Conservation (phyloP, 2,888 invertebrate species). For the Venusia cambrica region DNA sequence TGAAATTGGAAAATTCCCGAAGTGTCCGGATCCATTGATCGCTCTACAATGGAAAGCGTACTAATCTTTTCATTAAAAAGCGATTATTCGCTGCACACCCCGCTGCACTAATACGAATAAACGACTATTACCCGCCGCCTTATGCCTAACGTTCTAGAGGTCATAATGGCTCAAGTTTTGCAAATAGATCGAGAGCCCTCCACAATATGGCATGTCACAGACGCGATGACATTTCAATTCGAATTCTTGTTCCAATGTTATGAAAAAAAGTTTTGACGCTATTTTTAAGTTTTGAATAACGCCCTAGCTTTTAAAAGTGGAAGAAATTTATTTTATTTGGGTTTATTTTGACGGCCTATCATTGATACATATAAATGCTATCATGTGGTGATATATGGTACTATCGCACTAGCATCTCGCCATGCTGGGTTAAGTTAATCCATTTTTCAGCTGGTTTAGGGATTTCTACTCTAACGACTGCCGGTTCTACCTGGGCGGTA, state of each 20-base stretch:
- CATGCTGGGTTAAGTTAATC: too few relatives aligned
- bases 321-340: too few relatives aligned
- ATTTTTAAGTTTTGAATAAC: too few relatives aligned
- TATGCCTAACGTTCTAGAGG: slow-evolving; percentile 35
- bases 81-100: slow-evolving; percentile 76
- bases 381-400: too few relatives aligned
- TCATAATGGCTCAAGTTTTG: slow-evolving; percentile 28
- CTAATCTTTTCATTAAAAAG: slow-evolving; percentile 81
- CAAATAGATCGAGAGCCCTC: slow-evolving; percentile 32
- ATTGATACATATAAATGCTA: too few relatives aligned
- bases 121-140: slow-evolving; percentile 31
- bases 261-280: slow-evolving; percentile 60
- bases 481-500: too few relatives aligned
- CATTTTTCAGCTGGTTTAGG: too few relatives aligned
- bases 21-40: slow-evolving; percentile 66
- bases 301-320: too few relatives aligned
- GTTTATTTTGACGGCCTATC: too few relatives aligned
- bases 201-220: slow-evolving; percentile 60
- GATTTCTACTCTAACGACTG: too few relatives aligned
- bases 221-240: slow-evolving; percentile 77
- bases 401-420: too few relatives aligned
- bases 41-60: slow-evolving; percentile 59
- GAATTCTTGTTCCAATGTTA: slow-evolving; percentile 66
- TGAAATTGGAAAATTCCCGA: slow-evolving; percentile 73
- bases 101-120: slow-evolving; percentile 75